These are phyloP conservation scores for Rhorus exstirpatorius DNA, from an alignment of 2,888 invertebrate genomes.

Conservation along the genomic window DNA sequence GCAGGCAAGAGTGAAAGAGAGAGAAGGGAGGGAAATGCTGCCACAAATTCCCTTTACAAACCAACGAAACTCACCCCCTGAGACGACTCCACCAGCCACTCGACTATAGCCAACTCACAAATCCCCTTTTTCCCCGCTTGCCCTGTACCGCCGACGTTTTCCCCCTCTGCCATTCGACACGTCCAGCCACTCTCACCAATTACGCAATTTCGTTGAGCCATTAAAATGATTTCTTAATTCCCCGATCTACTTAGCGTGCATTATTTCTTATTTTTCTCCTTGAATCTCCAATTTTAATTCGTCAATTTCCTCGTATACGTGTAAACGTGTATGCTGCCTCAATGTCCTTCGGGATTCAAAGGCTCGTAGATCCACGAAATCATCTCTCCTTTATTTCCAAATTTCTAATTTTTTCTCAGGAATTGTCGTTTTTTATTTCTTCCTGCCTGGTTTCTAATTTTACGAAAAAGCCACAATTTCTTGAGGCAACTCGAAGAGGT, in stretches of 20 bases:
- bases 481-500: too few species aligned
- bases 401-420: background rate
- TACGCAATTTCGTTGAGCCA: slow-evolving; percentile 82
- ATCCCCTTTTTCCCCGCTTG: slow-evolving; percentile 43
- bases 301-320: background rate
- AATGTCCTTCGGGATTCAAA: too few species aligned
- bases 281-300: background rate
- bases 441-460: background rate
- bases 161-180: too few species aligned
- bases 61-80: slow-evolving; percentile 56
- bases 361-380: slow-evolving; percentile 38
- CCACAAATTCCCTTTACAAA: slow-evolving; percentile 56
- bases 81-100: slow-evolving; percentile 55
- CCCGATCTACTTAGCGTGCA: slow-evolving; percentile 79
- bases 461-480: too few species aligned
- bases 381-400: too few species aligned
- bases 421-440: background rate
- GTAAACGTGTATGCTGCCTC: too few species aligned
- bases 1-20: background rate
- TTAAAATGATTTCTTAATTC: slow-evolving; percentile 82
- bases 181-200: slow-evolving; percentile 78
- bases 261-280: slow-evolving; percentile 68
- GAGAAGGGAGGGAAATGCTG: background rate
- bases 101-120: slow-evolving; percentile 65
- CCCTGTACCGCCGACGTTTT: too few species aligned